Percentiles rank a stretch among this genome's conserved stretches.
Evolutionary conservation across 2,888 invertebrate species (phyloP).

Genomic region (Cantharis rustica): DNA sequence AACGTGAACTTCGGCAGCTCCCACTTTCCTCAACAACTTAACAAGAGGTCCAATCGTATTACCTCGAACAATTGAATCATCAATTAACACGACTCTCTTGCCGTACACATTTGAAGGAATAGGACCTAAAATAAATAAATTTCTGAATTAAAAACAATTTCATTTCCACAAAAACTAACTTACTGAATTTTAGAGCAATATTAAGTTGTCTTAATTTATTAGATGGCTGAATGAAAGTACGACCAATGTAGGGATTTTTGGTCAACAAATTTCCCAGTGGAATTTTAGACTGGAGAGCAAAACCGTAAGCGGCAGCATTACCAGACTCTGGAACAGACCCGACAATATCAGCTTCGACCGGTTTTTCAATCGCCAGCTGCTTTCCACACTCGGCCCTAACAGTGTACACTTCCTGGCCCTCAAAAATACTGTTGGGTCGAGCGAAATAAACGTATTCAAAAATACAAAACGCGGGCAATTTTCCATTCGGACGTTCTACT

Average conservation of each 20-base stretch:
- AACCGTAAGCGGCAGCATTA: conserved; percentile 96
- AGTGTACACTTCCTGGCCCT: conserved; percentile 95
- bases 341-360: conserved; percentile 92
- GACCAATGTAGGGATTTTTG: conserved; percentile 95
- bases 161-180: conserved; percentile 33
- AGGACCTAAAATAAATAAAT: conserved; percentile 61
- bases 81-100: conserved; percentile 89
- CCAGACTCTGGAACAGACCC: conserved; percentile 97
- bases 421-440: conserved; percentile 91
- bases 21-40: conserved; percentile 86
- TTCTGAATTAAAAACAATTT: background rate
- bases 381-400: conserved; percentile 92
- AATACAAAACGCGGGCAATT: conserved; percentile 92
- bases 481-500: conserved; percentile 78
- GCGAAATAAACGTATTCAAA: conserved; percentile 99
- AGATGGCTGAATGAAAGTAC: conserved; percentile 97
- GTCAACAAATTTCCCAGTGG: conserved; percentile 93
- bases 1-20: conserved; percentile 95
- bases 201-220: conserved; percentile 87
- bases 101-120: conserved; percentile 88
- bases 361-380: conserved; percentile 88
- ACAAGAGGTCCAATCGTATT: conserved; percentile 98
- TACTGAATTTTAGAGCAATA: conserved; percentile 92
- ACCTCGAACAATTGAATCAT: conserved; percentile 97
- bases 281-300: conserved; percentile 81